Evolutionary conservation across 2,888 invertebrate species (phyloP), one percentile per base, ranked within the genome.

Genomic region (Hemistola chrysoprasaria): DNA sequence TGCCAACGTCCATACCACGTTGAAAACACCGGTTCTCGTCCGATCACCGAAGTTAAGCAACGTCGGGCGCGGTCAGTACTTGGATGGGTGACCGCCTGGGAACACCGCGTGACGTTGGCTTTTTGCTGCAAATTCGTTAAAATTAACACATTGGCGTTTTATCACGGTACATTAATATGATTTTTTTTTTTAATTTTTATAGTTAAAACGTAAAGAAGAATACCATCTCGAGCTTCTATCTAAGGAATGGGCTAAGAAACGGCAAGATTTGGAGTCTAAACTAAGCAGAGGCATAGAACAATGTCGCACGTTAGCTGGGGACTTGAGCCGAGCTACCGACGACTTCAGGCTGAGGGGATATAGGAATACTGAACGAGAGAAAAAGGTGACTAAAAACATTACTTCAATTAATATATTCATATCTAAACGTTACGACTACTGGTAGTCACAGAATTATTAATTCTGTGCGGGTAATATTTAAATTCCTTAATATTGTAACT

Each of bases 261-360:
- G 89, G 6, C 65, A 74, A 2, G 90, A 90, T 50, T 63, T 93
- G 27, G 92, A 93, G 59, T 67, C 76, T 0, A 91, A 91, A 54
- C 71, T 93, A 6, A 77, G 80, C 0, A 79, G 77, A 3, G 92
- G 91, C 31, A 81, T 93, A 2, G 90, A 91, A 28, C 91, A 92
- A 58, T 93, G 93, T 52, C 90, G 91, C 43, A 72, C 74, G 16
- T 69, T 94, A 0, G 91, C 92, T 0, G 81, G 88, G 0, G 90
- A 91, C 47, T 77, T 94, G 5, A 90, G 90, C 50, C 74, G 82
- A n/a, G 90, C 91, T n/a, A 91, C 91, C 0, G 90, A 91, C 27
- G 91, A 92, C 69, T 85, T 92, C 38, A 56, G 89, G 11, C 69
- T 83, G 1, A 62, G 90, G 1, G 88, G 90, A 3, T 81, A 84